Base-by-base conservation (phyloP, 1,140 invertebrate species). In the Frieseomelitta varia region DNA sequence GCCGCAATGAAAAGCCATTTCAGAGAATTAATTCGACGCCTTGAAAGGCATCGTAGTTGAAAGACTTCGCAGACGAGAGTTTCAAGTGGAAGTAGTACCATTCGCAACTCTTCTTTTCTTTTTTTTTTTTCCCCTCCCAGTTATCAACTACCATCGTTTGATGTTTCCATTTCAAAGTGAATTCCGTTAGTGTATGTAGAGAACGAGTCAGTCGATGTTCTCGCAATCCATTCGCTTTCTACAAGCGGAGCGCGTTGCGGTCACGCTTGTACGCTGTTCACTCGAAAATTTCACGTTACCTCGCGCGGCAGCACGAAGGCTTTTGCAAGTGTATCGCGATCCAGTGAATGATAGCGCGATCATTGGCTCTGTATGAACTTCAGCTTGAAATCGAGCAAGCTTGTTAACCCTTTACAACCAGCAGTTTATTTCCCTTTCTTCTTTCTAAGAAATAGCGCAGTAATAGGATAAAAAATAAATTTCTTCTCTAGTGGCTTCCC, bases 261-360 rank as follows among this genome's bases (percentile, higher is more conserved):
- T 79, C 27, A 17, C 69, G 47, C 65, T 56, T 39, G 55, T 72
- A 63, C 51, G 67, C 63, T 30, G 53, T 79, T 79, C 77, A 55
- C 19, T 55, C 63, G 63, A 51, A 61, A 72, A 81, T 68, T 72
- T 72, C 63, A 61, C 56, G 68, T 27, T 55, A 15, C 67, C 30
- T 14, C 14, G 39, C 4, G 67, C 8, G n/a, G 51, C 15, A 61
- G 11, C 27, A 0, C 55, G 21, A 27, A 17, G 30, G 39, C 55
- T 80, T 80, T 81, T 81, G 69, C 79, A 24, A 55, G 30, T 47
- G n/a, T 63, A 73, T 34, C 69, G 69, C 69, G 79, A 81, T n/a
- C 79, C 34, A 65, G 56, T 81, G 69, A 73, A 63, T 53, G 63
- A 47, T 47, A 47, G 39, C 39, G 39, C 39, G 39, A 47, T 47